Evolutionary conservation across 2,113 vertebrate species (phyloP), one percentile per base, ranked within the genome.

Genomic region (Sciurus niger): DNA sequence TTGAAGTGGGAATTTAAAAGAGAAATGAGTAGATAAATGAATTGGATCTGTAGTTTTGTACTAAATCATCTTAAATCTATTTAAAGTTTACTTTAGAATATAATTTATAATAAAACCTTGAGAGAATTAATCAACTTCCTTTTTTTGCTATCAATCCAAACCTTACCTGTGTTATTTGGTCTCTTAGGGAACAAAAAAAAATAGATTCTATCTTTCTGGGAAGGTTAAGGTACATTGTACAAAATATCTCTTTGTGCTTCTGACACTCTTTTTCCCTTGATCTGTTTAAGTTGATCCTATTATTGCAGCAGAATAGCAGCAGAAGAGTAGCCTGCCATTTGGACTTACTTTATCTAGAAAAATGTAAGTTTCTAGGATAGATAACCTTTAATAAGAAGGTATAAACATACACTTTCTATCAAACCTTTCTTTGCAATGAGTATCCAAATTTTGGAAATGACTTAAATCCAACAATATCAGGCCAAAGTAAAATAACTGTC

Each of bases 301-400:
- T 98, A 96, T 82, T 96, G 89, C 7, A n/a, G 60, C 58, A 97
- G 90, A 96, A 95, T 78, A 73, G 55, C 51, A 67, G 82, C 74
- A 95, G 95, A 95, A 95, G 32, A 72, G 89, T 90, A 83, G 93
- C 14, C 93, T 97, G 93, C 95, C 93, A 95, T 95, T 95, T 97
- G 84, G 84, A 95, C 97, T 96, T 89, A 89, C 76, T 96, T 95
- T 97, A 95, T 96, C 96, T 96, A 85, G 92, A 95, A 82, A 96
- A 96, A 89, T 74, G 80, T 93, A 89, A 95, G 97, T 97, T 98
- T 97, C 95, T 82, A 70, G 92, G 90, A 63, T 28, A 97, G 96
- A 98, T 97, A 98, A 97, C 96, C 93, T 98, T 98, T 98, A 89
- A 94, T 97, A 96, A 96, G 96, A 96, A 95, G 93, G 77, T 83